Conservation (phyloP, 2,888 invertebrate genomes). For the Cinara cedri region DNA sequence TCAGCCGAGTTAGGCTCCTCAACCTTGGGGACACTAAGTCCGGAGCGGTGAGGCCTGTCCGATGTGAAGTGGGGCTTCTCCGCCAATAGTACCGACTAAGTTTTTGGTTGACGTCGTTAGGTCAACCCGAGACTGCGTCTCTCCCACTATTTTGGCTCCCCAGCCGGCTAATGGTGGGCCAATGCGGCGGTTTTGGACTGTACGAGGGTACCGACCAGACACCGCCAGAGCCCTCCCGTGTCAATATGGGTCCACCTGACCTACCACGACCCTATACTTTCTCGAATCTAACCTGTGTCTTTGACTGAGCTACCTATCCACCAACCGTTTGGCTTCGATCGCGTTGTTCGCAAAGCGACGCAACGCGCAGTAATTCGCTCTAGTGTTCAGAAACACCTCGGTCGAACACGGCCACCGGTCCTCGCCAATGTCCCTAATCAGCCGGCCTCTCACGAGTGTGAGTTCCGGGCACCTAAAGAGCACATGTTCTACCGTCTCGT, state of each 20-base stretch:
- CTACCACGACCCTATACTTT: too few species aligned
- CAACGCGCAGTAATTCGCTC: not conserved
- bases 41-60: not conserved
- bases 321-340: not conserved
- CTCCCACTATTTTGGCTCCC: conserved; percentile 17
- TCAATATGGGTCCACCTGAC: too few species aligned
- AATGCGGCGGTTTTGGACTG: too few species aligned
- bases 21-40: too few species aligned
- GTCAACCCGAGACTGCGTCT: not conserved
- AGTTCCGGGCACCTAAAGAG: not conserved
- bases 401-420: not conserved
- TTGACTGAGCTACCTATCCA: too few species aligned
- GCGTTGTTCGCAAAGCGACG: not conserved
- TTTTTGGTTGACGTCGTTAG: not conserved
- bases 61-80: not conserved
- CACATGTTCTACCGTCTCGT: not conserved
- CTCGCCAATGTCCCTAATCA: not conserved
- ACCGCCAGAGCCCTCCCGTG: too few species aligned
- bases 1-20: not conserved
- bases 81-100: not conserved
- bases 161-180: not conserved
- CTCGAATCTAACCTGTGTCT: too few species aligned
- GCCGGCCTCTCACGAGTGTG: not conserved
- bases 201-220: too few species aligned
- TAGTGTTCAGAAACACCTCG: not conserved